These are phyloP conservation scores for Cerceris rybyensis DNA, from an alignment of 2,888 invertebrate species.

Conservation along the genomic window DNA sequence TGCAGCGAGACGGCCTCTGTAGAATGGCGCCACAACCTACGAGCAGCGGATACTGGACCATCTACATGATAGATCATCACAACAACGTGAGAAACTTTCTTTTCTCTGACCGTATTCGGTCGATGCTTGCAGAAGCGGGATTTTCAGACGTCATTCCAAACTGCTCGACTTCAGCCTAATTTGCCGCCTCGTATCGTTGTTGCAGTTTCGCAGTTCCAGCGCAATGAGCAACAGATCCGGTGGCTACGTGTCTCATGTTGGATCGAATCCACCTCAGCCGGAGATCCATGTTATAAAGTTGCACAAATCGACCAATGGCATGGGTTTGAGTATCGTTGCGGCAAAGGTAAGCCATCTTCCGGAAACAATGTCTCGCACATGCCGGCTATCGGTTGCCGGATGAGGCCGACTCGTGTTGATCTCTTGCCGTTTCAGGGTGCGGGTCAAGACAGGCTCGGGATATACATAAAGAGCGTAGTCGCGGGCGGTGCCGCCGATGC, in stretches of 20 bases:
- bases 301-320: constrained; percentile 97
- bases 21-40: constrained; percentile 95
- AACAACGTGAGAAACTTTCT: constrained; percentile 82
- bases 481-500: constrained; percentile 95
- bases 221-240: constrained; percentile 85
- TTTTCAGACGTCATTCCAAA: not conserved
- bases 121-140: not conserved
- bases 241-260: constrained; percentile 78
- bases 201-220: constrained; percentile 86
- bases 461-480: constrained; percentile 99
- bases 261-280: constrained; percentile 84
- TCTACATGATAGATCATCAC: constrained; percentile 90
- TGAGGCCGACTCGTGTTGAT: not conserved
- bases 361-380: too few relatives aligned
- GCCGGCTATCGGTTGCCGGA: not conserved
- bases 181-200: not conserved
- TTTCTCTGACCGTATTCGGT: not conserved
- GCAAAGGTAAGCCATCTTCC: constrained; percentile 89
- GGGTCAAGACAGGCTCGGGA: constrained; percentile 93
- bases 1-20: constrained; percentile 93
- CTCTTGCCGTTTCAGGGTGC: constrained; percentile 84
- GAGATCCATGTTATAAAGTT: constrained; percentile 93
- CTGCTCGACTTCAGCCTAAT: too few relatives aligned
- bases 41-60: constrained; percentile 97
- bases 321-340: constrained; percentile 99